Conservation (phyloP, 2,797 vertebrate genomes). For the Manis pentadactyla region DNA sequence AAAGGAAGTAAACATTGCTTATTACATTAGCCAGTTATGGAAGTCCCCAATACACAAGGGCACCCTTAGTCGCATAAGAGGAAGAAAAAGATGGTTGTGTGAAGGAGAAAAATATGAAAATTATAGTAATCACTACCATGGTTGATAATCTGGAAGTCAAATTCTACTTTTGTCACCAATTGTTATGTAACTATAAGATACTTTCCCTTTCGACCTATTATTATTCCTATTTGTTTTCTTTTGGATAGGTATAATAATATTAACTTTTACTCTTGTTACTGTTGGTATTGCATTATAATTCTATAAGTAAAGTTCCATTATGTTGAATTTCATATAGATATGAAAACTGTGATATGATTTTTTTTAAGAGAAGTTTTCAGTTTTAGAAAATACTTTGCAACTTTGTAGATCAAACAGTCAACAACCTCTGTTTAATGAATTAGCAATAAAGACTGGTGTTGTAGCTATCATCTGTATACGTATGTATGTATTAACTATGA, state of each 20-base stretch:
- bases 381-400: background rate
- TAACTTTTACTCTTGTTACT: background rate
- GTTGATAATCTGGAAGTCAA: background rate
- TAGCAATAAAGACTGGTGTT: background rate
- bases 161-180: background rate
- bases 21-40: background rate
- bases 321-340: slow-evolving; percentile 14
- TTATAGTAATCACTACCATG: background rate
- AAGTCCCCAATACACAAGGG: background rate
- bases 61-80: background rate
- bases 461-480: background rate
- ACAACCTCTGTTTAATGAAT: background rate
- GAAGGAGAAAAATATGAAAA: background rate
- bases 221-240: background rate
- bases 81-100: background rate
- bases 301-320: slow-evolving; percentile 9
- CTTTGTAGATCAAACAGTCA: slow-evolving; percentile 1
- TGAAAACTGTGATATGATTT: background rate
- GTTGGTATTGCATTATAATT: background rate
- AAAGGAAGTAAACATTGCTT: background rate
- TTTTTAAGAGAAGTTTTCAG: background rate
- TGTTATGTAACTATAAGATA: background rate
- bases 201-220: background rate
- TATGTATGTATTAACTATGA: background rate
- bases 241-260: background rate